These are phyloP conservation scores for Sycophila texana DNA, from an alignment of 2,888 invertebrate species.

Conservation along the genomic window DNA sequence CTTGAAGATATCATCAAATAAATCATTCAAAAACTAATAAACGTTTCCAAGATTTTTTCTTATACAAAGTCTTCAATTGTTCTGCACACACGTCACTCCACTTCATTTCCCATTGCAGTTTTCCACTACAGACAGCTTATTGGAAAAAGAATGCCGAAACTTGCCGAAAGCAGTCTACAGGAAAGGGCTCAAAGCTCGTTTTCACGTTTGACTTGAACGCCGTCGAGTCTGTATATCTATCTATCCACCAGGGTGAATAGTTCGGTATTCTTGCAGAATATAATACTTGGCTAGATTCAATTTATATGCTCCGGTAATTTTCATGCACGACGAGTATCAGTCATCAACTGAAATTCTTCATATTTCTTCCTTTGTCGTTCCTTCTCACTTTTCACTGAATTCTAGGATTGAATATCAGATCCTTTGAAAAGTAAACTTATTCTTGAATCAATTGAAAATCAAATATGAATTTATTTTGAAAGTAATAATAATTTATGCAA, in stretches of 20 bases:
- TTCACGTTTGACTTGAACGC: not conserved
- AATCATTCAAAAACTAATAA: no score
- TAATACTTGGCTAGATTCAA: slow-evolving; percentile 26
- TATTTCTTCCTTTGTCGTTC: not conserved
- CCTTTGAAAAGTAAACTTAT: no score
- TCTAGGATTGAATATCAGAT: no score
- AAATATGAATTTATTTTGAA: no score
- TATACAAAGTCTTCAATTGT: not conserved
- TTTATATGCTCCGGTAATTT: slow-evolving; percentile 32
- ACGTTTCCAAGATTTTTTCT: no score
- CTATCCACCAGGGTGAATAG: slow-evolving; percentile 26
- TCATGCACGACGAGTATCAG: not conserved
- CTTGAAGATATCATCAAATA: no score
- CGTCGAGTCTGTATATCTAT: not conserved
- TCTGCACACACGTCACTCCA: slow-evolving; percentile 5
- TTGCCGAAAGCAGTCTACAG: not conserved
- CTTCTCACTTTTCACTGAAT: not conserved
- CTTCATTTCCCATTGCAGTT: slow-evolving; percentile 24
- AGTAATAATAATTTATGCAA: no score
- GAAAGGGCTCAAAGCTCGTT: not conserved
- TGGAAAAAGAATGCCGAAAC: slow-evolving; percentile 20
- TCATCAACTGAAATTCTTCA: not conserved
- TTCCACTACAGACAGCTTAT: slow-evolving; percentile 16
- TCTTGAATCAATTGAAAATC: no score
- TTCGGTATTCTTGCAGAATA: slow-evolving; percentile 37